Conservation (phyloP, 2,113 vertebrate genomes). For the Vulpes lagopus region DNA sequence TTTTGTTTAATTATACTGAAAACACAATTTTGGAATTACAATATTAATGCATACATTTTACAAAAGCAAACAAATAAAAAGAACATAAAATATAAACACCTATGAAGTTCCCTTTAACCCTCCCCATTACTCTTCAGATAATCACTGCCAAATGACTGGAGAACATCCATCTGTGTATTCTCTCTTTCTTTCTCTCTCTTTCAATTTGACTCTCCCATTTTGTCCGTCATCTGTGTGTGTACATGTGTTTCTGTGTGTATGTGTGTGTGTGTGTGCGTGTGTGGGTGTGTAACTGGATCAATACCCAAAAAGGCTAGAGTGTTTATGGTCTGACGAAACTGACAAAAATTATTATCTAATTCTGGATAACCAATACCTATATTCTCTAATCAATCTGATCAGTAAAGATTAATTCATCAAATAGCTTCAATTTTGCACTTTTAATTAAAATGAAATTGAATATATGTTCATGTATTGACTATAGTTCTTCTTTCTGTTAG, state of each 20-base stretch:
- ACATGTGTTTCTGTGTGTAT: rapidly evolving
- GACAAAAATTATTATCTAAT: neutral
- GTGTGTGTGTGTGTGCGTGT: no score
- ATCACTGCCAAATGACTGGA: neutral
- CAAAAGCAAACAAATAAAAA: neutral
- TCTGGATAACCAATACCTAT: neutral
- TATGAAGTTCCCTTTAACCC: neutral
- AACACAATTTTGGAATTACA: neutral
- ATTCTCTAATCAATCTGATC: neutral
- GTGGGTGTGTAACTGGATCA: neutral
- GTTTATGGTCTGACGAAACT: neutral
- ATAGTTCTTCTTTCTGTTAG: neutral
- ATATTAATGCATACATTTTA: neutral
- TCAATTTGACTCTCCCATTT: rapidly evolving
- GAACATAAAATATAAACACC: neutral
- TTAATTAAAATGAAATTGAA: neutral
- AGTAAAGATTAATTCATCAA: neutral
- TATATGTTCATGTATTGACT: neutral
- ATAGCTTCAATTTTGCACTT: neutral
- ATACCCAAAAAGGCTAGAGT: neutral
- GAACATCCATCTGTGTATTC: neutral
- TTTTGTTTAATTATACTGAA: neutral
- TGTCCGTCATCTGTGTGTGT: neutral
- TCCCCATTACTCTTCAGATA: neutral
- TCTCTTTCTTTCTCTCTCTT: neutral